Evolutionary conservation across 2,797 vertebrate genomes (phyloP), one percentile per base, ranked within the genome.

Genomic region (Syncerus caffer): DNA sequence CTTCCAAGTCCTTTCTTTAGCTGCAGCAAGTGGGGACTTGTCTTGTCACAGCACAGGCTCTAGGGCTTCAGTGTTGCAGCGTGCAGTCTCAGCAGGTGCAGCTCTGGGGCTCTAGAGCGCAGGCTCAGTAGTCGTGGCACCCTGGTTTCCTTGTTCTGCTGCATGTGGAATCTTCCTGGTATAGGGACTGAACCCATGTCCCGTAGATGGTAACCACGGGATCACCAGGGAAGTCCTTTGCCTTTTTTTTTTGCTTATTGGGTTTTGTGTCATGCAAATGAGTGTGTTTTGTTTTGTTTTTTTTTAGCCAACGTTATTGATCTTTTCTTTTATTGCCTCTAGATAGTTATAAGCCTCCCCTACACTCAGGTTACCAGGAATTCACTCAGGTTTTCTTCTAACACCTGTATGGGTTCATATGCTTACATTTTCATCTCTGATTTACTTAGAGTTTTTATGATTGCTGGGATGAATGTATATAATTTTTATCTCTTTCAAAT

Each of bases 401-500:
- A 47, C 42, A 87, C 7, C 45, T 76, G 4, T 67, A 27, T 58
- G 4, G 2, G 82, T 82, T 80, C 55, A 57, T 83, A n/a, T 83
- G 62, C 42, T 86, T 94, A 58, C 45, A 62, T 80, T 89, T 89
- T n/a, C 87, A 29, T 94, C 47, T 95, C 85, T 85, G 45, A 47
- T 47, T 25, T 38, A 47, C 55, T 92, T 95, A 42, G n/a, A 58
- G 42, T 93, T 93, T 29, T 47, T 94, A 31, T 76, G 47, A 88
- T 62, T 60, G 60, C 45, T 55, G 7, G 50, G 47, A 62, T 34
- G 13, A 34, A 76, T 88, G 38, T 42, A 55, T 92, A 60, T 76
- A 62, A 84, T 74, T 50, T 57, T 86, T 93, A n/a, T 62, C 55
- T 89, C 92, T 92, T 78, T 78, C 17, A 53, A 96, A 50, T 92